Evolutionary conservation across 2,797 vertebrate species (phyloP).

Genomic region (Ctenopoma kingsleyae): DNA sequence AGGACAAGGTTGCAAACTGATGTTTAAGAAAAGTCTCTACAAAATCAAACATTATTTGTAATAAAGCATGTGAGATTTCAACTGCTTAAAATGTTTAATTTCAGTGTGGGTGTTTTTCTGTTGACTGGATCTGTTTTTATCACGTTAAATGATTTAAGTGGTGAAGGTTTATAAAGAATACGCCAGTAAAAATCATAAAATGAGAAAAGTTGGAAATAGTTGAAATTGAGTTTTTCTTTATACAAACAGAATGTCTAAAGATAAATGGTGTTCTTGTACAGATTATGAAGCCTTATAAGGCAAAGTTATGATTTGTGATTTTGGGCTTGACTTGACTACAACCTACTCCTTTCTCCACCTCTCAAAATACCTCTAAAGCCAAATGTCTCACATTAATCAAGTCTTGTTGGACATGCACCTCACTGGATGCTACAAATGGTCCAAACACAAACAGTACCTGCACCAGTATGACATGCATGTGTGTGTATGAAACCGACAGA

Average conservation of each 20-base stretch:
- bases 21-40: background rate
- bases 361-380: constrained; percentile 1
- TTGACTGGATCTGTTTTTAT: background rate
- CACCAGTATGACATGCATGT: constrained; percentile 1
- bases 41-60: background rate
- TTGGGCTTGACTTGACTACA: background rate
- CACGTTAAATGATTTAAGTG: constrained; percentile 6
- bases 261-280: background rate
- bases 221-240: background rate
- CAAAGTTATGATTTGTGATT: constrained; percentile 1
- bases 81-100: constrained; percentile 3
- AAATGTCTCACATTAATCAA: constrained; percentile 20
- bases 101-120: background rate
- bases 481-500: constrained; percentile 6
- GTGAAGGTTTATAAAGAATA: background rate
- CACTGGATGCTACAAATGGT: constrained; percentile 3
- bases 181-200: background rate
- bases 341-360: background rate
- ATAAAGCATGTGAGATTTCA: constrained; percentile 1
- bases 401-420: background rate
- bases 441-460: constrained; percentile 12
- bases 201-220: background rate
- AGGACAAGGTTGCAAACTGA: background rate
- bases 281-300: constrained; percentile 4
- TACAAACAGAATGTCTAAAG: background rate